phyloP scores from a whole-genome alignment of 30 jellyfish, hydroid and myxozoan genomes.

The Cassiopea xamachana region DNA sequence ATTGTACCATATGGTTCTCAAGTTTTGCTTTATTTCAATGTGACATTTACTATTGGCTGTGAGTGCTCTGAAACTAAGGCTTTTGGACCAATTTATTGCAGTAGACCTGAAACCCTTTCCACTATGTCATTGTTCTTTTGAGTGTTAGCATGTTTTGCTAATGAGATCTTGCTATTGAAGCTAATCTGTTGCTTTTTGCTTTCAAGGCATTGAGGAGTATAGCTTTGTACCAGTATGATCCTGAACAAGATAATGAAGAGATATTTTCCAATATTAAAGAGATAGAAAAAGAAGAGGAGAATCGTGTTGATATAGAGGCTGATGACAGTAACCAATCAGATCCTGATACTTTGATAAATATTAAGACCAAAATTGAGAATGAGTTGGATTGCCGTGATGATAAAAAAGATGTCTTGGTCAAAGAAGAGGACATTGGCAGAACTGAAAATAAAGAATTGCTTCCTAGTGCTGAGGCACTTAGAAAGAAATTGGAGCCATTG shows the following conservation, averaged over 20 bases:
- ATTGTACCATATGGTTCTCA: no score
- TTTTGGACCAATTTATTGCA: no score
- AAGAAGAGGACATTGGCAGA: neutral
- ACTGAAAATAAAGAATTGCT: neutral
- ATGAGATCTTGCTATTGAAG: no score
- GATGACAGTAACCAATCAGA: neutral
- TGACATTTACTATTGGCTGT: no score
- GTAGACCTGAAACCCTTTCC: no score
- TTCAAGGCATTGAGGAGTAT: conserved; percentile 14
- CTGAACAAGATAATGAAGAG: neutral
- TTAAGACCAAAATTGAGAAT: neutral
- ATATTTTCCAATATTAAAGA: neutral
- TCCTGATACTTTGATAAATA: neutral
- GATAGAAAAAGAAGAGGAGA: neutral
- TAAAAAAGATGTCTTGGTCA: neutral
- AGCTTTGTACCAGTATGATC: neutral
- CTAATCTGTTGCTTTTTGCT: no score
- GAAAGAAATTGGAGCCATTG: conserved; percentile 10
- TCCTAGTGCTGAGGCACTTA: conserved; percentile 3
- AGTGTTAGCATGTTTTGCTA: no score
- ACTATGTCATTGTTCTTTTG: neutral
- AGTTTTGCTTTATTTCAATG: no score
- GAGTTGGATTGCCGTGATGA: neutral
- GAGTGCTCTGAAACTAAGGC: no score
- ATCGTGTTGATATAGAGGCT: neutral